These are phyloP conservation scores for Drosophila rubida DNA, from an alignment of 2,888 invertebrate genomes.

Conservation along the genomic window DNA sequence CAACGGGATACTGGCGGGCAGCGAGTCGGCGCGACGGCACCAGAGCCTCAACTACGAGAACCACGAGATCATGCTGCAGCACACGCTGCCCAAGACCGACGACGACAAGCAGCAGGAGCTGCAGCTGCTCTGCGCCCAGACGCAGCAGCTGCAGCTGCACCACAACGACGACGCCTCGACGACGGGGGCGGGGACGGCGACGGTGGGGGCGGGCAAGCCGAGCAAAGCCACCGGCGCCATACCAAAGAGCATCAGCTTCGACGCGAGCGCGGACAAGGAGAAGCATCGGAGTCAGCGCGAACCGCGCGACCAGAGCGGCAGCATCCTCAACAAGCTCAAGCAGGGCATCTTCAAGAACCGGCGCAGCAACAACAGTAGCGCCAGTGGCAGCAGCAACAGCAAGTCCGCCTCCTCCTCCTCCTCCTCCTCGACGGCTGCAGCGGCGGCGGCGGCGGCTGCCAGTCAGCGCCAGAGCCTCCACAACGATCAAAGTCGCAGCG, in stretches of 20 bases:
- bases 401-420: slow-evolving; percentile 13
- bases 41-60: slow-evolving; percentile 84
- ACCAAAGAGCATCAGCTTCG: slow-evolving; percentile 96
- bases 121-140: slow-evolving; percentile 79
- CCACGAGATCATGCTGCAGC: slow-evolving; percentile 82
- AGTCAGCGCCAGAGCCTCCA: slow-evolving; percentile 60
- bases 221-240: slow-evolving; percentile 92
- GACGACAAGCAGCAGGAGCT: slow-evolving; percentile 80
- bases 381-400: slow-evolving; percentile 47
- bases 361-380: slow-evolving; percentile 85
- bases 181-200: slow-evolving; percentile 3
- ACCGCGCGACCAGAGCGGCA: slow-evolving; percentile 84
- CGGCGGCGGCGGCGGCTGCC: neutral
- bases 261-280: slow-evolving; percentile 92
- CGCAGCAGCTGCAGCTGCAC: slow-evolving; percentile 76
- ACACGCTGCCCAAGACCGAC: slow-evolving; percentile 75
- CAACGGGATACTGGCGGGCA: slow-evolving; percentile 83
- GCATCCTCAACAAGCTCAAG: slow-evolving; percentile 91
- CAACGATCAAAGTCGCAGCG: slow-evolving; percentile 73
- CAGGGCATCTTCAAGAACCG: slow-evolving; percentile 89
- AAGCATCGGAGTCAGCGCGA: slow-evolving; percentile 52
- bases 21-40: slow-evolving; percentile 71
- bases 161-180: slow-evolving; percentile 56
- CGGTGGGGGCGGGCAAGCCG: slow-evolving; percentile 81
- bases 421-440: neutral